Conservation (phyloP, 2,888 invertebrate genomes). For the Dasysyrphus tricinctus region DNA sequence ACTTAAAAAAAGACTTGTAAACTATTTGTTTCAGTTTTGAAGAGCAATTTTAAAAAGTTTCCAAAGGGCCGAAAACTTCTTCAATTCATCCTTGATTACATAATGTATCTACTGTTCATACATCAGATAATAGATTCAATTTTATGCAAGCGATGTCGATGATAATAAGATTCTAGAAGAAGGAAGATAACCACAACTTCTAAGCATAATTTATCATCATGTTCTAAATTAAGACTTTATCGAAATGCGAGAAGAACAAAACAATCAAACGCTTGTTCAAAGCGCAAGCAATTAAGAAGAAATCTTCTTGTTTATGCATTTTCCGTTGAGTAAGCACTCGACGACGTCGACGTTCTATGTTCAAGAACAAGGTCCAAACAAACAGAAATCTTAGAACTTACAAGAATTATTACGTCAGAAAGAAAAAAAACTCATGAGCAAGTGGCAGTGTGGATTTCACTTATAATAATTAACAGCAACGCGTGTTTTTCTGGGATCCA, state of each 20-base stretch:
- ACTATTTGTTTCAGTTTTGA: background rate
- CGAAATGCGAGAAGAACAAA: slow-evolving; percentile 36
- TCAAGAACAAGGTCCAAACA: background rate
- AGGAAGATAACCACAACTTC: background rate
- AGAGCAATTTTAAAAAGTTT: background rate
- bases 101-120: no score
- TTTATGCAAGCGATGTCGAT: background rate
- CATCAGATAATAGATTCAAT: background rate
- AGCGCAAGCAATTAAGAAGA: slow-evolving; percentile 41
- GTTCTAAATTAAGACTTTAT: slow-evolving; percentile 50
- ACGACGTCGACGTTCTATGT: background rate
- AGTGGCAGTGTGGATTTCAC: slow-evolving; percentile 27
- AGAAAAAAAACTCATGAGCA: slow-evolving; percentile 34
- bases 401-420: slow-evolving; percentile 45
- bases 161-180: background rate
- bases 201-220: slow-evolving; percentile 30
- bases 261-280: slow-evolving; percentile 65
- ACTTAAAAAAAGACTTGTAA: no score
- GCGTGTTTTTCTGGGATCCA: slow-evolving; percentile 18
- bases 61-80: background rate
- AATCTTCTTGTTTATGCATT: slow-evolving; percentile 25
- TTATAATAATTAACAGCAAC: slow-evolving; percentile 46
- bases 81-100: background rate
- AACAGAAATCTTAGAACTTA: background rate
- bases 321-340: background rate